Conservation (phyloP, 2,888 invertebrate genomes). For the Galerucella nymphaeae region DNA sequence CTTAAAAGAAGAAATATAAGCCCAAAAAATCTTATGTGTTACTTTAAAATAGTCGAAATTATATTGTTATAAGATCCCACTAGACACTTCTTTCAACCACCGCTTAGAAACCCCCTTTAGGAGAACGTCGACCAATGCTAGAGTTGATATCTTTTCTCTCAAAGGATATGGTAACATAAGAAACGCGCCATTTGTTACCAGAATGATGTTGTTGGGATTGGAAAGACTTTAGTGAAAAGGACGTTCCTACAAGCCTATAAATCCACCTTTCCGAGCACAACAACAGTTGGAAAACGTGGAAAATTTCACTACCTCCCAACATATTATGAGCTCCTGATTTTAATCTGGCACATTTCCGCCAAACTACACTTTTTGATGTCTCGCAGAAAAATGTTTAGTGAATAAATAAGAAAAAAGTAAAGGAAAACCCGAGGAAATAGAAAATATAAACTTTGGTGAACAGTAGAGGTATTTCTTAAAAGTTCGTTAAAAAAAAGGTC, state of each 20-base stretch:
- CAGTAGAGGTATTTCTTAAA: too few relatives aligned
- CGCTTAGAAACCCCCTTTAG: too few relatives aligned
- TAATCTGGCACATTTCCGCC: slow-evolving; percentile 55
- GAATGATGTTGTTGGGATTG: slow-evolving; percentile 34
- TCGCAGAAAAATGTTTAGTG: slow-evolving; percentile 52
- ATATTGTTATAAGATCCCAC: too few relatives aligned
- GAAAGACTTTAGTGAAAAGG: slow-evolving; percentile 49
- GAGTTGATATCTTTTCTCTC: too few relatives aligned
- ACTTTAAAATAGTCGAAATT: too few relatives aligned
- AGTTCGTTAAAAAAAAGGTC: too few relatives aligned
- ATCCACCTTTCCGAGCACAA: slow-evolving; percentile 13
- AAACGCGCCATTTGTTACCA: too few relatives aligned
- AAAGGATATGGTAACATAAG: too few relatives aligned
- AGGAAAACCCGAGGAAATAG: background rate
- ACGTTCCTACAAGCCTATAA: slow-evolving; percentile 45
- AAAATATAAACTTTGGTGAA: background rate
- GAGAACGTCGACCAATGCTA: too few relatives aligned
- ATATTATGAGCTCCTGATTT: slow-evolving; percentile 51
- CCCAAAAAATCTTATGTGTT: too few relatives aligned
- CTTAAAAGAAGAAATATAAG: too few relatives aligned
- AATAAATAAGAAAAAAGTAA: background rate
- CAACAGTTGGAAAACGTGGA: background rate
- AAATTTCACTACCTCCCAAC: slow-evolving; percentile 36
- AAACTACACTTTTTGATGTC: slow-evolving; percentile 58
- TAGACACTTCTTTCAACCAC: too few relatives aligned